Conservation (phyloP, 37 sponge, comb jelly and placozoan genomes). For the Spongilla lacustris region DNA sequence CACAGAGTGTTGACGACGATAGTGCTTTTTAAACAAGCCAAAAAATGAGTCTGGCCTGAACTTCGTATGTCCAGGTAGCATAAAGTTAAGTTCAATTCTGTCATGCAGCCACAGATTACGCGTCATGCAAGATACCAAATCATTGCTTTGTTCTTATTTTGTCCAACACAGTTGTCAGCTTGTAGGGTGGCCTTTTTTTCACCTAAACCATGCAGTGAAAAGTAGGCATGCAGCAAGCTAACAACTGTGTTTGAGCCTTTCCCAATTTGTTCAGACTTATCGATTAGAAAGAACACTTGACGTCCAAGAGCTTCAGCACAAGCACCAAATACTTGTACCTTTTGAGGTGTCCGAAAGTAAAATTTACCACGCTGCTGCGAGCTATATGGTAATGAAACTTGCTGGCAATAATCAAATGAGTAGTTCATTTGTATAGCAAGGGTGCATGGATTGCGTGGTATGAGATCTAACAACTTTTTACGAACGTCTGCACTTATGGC, state of each 20-base stretch:
- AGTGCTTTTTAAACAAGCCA: background rate
- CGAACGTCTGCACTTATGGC: background rate
- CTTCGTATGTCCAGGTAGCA: background rate
- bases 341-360: slow-evolving; percentile 28
- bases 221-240: slow-evolving; percentile 30
- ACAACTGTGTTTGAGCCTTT: slow-evolving; percentile 17
- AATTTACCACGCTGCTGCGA: slow-evolving; percentile 9
- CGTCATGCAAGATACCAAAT: background rate
- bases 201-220: slow-evolving; percentile 3
- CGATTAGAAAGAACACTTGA: slow-evolving; percentile 42
- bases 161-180: slow-evolving; percentile 30
- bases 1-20: background rate
- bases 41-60: background rate
- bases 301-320: slow-evolving; percentile 37
- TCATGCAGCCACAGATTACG: background rate
- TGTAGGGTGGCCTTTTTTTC: background rate
- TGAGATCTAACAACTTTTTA: background rate
- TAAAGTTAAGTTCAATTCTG: background rate
- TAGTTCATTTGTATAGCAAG: background rate
- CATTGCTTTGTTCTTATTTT: slow-evolving; percentile 34
- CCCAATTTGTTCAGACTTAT: slow-evolving; percentile 7
- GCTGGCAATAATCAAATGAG: slow-evolving; percentile 43
- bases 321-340: slow-evolving; percentile 49
- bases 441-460: background rate
- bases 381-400: slow-evolving; percentile 52